Base-by-base conservation (phyloP, 1,140 invertebrate genomes). In the Batillaria attramentaria region DNA sequence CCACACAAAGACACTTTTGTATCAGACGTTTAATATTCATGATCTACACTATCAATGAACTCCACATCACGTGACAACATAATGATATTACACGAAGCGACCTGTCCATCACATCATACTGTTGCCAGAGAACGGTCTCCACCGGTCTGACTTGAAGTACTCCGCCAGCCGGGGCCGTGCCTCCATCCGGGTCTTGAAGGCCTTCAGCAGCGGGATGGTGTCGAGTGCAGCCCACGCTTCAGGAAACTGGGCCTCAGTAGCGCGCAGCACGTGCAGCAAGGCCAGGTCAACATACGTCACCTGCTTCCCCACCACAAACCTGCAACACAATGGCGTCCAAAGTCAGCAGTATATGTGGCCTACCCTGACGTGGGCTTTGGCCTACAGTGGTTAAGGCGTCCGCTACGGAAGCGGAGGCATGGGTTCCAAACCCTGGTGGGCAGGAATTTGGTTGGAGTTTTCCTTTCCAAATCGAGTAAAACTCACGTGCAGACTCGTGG, bases 51-150 rank as follows among this genome's bases (percentile, higher is more conserved):
- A n/a, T n/a, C n/a, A n/a, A n/a, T n/a, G n/a, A n/a, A n/a, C n/a
- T n/a, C n/a, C n/a, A n/a, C n/a, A n/a, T n/a, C n/a, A n/a, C n/a
- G n/a, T n/a, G n/a, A n/a, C n/a, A n/a, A n/a, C n/a, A n/a, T n/a
- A n/a, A n/a, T n/a, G n/a, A n/a, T n/a, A n/a, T n/a, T n/a, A n/a
- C n/a, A n/a, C n/a, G n/a, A n/a, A n/a, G n/a, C n/a, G n/a, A n/a
- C n/a, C n/a, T 31, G 0, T 62, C 10, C 10, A 20, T 72, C 41
- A 88, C 87, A 86, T 87, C 86, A 87, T 87, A 57, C 87, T 88
- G 69, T 87, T 86, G 42, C 84, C 84, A 57, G 79, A 81, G 43
- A 87, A 83, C 35, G 81, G 80, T 31, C n/a, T 66, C 43, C 80
- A 83, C 57, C 85, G 72, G 6, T 83, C 81, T 0, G 86, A 87